Evolutionary conservation across 2,888 invertebrate species (phyloP).

Genomic region (Phengaris arion): DNA sequence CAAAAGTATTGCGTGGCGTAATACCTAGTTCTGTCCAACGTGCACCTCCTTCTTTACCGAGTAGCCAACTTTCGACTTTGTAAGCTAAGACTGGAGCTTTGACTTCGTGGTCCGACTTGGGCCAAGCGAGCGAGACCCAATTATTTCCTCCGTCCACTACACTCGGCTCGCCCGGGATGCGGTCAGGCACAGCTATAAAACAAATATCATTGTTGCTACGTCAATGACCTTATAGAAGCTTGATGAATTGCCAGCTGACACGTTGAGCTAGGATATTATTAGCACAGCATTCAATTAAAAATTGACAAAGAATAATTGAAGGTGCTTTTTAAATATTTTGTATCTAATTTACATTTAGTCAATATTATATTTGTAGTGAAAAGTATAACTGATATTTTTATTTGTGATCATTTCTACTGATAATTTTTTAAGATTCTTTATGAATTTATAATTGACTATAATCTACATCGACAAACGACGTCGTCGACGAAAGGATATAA

Average conservation of each 20-base stretch:
- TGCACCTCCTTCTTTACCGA: constrained; percentile 90
- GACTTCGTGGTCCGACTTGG: constrained; percentile 83
- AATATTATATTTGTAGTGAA: too few species aligned
- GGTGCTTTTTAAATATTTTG: not conserved
- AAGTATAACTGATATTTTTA: too few species aligned
- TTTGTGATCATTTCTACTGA: too few species aligned
- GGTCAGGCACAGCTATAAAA: constrained; percentile 88
- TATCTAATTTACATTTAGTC: not conserved
- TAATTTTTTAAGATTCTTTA: too few species aligned
- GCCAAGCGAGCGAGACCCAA: constrained; percentile 92
- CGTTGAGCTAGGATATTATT: constrained; percentile 46
- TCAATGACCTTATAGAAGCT: constrained; percentile 62
- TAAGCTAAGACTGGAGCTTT: constrained; percentile 89
- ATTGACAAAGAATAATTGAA: constrained; percentile 18
- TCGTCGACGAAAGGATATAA: too few species aligned
- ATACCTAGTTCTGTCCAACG: constrained; percentile 90
- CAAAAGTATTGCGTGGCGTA: constrained; percentile 88
- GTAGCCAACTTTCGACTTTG: constrained; percentile 88
- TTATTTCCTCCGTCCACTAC: constrained; percentile 90
- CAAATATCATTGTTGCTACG: constrained; percentile 52
- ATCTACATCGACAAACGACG: too few species aligned
- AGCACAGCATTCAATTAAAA: constrained; percentile 36
- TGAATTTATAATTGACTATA: too few species aligned
- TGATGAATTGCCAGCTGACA: constrained; percentile 58
- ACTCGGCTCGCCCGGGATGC: constrained; percentile 86